Evolutionary conservation across 2,797 vertebrate species (phyloP).

Genomic region (Thaleichthys pacificus): DNA sequence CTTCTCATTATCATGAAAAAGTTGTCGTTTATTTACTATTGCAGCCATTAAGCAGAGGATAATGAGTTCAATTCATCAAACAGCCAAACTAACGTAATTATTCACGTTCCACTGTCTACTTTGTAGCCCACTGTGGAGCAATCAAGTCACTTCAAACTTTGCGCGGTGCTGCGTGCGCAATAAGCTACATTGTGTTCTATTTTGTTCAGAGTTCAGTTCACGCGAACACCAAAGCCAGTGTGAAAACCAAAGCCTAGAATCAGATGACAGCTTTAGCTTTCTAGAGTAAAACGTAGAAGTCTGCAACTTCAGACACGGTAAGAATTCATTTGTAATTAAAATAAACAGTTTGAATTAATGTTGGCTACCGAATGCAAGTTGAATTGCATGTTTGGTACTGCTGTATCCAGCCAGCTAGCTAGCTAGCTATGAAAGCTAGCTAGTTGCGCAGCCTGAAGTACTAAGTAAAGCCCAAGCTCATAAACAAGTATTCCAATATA

Average conservation of each 20-base stretch:
- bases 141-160: constrained; percentile 12
- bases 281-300: not conserved
- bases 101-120: not conserved
- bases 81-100: not conserved
- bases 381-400: not conserved
- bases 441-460: constrained; percentile 20
- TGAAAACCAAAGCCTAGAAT: too few relatives aligned
- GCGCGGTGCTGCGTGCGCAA: constrained; percentile 50
- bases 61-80: not conserved
- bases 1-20: too few relatives aligned
- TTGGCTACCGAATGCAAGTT: not conserved
- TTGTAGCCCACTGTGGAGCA: constrained; percentile 29
- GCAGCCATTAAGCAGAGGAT: not conserved
- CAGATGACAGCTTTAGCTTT: not conserved
- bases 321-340: too few relatives aligned
- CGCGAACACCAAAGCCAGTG: not conserved
- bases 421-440: not conserved
- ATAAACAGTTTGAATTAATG: too few relatives aligned
- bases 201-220: not conserved
- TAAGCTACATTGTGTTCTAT: not conserved
- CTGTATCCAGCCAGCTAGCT: not conserved
- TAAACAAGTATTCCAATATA: not conserved
- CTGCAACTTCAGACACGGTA: too few relatives aligned
- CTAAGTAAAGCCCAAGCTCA: not conserved
- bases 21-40: not conserved